A percentile compares a stretch with the other conserved stretches of the same genome.
Conservation (phyloP, 2,113 vertebrate species). For the Rhea pennata region DNA sequence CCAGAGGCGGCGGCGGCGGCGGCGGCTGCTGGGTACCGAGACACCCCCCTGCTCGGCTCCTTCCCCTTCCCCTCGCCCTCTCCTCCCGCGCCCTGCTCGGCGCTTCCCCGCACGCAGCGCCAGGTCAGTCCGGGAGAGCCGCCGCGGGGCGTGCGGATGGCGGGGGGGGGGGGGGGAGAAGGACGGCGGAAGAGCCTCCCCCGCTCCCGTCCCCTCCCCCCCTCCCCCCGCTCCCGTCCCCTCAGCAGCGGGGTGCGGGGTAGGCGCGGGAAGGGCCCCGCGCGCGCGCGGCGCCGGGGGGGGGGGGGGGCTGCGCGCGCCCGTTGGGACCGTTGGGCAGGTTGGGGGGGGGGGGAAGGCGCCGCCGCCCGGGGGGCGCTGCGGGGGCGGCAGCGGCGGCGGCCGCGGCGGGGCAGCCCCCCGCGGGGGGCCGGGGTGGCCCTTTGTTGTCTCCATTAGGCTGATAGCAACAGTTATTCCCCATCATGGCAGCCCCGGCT, state of each 20-base stretch:
- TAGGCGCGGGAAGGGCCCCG: neutral
- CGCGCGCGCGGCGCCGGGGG: neutral
- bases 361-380: neutral
- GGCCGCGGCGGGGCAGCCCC: neutral
- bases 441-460: constrained; percentile 1
- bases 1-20: constrained; percentile 22
- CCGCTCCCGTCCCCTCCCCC: too few relatives aligned
- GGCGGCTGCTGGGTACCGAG: neutral
- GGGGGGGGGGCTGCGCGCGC: neutral
- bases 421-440: neutral
- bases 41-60: neutral
- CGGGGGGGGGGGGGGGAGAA: neutral
- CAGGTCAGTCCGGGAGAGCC: neutral
- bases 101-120: neutral
- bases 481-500: neutral
- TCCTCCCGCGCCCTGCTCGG: neutral
- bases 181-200: neutral
- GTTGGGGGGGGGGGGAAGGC: neutral
- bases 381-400: neutral
- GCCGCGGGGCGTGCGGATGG: neutral
- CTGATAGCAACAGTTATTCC: neutral
- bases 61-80: neutral
- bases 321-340: neutral
- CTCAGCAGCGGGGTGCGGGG: neutral
- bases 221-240: too few relatives aligned